Percentiles rank a stretch among this genome's conserved stretches.
phyloP scores from a whole-genome alignment of 2,113 vertebrate genomes.

The Ciconia boyciana region DNA sequence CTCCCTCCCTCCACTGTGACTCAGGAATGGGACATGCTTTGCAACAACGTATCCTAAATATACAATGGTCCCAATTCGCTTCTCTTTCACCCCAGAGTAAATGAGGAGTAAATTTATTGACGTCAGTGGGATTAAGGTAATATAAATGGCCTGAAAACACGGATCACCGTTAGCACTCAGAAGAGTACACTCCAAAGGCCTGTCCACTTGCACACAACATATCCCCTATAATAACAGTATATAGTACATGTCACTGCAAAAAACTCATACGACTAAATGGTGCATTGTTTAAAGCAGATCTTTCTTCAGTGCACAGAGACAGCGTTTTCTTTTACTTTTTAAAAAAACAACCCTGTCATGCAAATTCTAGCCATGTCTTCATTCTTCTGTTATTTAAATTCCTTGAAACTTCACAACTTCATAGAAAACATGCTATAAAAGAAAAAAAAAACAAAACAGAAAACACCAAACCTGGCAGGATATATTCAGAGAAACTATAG shows the following conservation, averaged over 20 bases:
- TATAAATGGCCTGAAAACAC: conserved; percentile 15
- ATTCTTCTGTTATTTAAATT: neutral
- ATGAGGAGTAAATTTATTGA: conserved; percentile 17
- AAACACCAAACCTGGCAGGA: neutral
- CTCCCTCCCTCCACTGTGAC: neutral
- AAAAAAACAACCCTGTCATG: neutral
- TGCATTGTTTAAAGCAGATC: neutral
- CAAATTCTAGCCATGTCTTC: neutral
- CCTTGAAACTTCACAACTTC: neutral
- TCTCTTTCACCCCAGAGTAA: conserved; percentile 10
- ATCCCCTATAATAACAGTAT: neutral
- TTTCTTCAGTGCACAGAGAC: neutral
- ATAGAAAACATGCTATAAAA: neutral
- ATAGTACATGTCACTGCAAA: neutral
- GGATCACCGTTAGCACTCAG: neutral
- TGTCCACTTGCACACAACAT: neutral
- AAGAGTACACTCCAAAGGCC: neutral
- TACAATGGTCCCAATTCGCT: neutral
- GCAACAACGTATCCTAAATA: neutral
- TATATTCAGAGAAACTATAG: neutral
- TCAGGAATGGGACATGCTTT: neutral
- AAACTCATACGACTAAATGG: neutral
- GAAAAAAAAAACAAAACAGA: neutral
- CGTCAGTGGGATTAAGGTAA: conserved; percentile 27
- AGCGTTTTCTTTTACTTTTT: neutral